Base-by-base conservation (phyloP, 2,113 vertebrate genomes). In the Saccopteryx bilineata region DNA sequence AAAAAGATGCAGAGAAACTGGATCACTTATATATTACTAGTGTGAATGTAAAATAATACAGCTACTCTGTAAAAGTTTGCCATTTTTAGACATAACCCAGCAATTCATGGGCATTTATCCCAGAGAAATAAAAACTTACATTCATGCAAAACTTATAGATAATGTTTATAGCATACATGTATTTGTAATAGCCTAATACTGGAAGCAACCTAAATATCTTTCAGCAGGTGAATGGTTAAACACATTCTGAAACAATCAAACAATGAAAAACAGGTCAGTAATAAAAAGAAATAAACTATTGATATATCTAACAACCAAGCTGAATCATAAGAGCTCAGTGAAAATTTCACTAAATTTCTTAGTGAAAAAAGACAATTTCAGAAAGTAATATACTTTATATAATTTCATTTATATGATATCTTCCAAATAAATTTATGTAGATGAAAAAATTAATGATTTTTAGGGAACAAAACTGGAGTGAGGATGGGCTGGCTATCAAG, bases 121-220 rank as follows among this genome's bases (percentile, higher is more conserved):
- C 26, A 56, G 72, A 88, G 28, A 94, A 92, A 74, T 50, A 10
- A 48, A 91, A 93, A 81, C 14, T 61, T 87, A 75, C 15, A 4
- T 88, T 91, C 31, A 63, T 23, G 28, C 5, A 84, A 50, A 93
- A 78, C 58, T 82, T 82, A 0, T 23, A 87, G 5, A 5, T 69
- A 94, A 28, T 75, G 23, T 80, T 48, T 87, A 72, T 7, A 66
- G 24, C 24, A 71, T 24, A 48, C 24, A 56, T 65, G 19, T 87
- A 87, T 72, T 82, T 95, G 18, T 66, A 90, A 86, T 75, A n/a
- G 12, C 50, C 15, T 19, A 74, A 69, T 63, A 87, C 12, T 79
- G 50, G 50, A 95, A 94, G 87, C 52, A 90, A 58, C 18, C n/a
- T 23, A 90, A 90, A 65, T 74, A 61, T 61, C 28, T 50, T 69